Evolutionary conservation across 2,888 invertebrate genomes (phyloP).

Genomic region (Torymus tubicola): DNA sequence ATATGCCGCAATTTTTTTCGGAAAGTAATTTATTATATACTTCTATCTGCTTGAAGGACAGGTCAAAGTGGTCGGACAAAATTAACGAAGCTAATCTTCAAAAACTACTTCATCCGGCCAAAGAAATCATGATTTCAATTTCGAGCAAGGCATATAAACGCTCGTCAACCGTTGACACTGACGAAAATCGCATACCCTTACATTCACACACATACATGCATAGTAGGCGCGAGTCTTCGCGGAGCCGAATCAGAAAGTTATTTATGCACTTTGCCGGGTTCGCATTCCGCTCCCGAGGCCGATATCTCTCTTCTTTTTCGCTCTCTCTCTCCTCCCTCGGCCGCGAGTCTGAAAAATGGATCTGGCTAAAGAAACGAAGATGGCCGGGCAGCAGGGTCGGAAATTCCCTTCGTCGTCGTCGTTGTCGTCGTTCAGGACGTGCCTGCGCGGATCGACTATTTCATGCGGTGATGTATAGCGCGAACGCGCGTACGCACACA

Average conservation of each 20-base stretch:
- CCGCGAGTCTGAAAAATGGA: conserved; percentile 34
- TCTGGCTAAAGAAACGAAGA: conserved; percentile 10
- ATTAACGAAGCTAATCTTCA: no score
- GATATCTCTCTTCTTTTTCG: conserved; percentile 10
- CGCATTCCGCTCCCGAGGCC: conserved; percentile 54
- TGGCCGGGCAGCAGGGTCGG: conserved; percentile 7
- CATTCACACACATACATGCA: not conserved
- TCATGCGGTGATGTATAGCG: conserved; percentile 20
- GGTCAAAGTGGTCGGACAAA: no score
- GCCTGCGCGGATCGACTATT: conserved; percentile 24
- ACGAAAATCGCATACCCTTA: conserved; percentile 1
- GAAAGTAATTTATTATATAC: no score
- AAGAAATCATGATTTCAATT: not conserved
- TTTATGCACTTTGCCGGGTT: conserved; percentile 63
- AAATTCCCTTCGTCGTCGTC: conserved; percentile 25
- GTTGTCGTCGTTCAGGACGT: conserved; percentile 23
- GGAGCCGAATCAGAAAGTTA: conserved; percentile 54
- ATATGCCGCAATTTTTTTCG: no score
- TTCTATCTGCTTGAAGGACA: no score
- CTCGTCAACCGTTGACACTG: not conserved
- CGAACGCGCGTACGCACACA: not conserved
- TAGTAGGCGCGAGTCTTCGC: conserved; percentile 20
- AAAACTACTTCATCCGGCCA: not conserved
- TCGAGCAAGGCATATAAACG: not conserved
- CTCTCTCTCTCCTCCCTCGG: not conserved